phyloP scores from a whole-genome alignment of 2,888 invertebrate genomes.

The Encarsia formosa region DNA sequence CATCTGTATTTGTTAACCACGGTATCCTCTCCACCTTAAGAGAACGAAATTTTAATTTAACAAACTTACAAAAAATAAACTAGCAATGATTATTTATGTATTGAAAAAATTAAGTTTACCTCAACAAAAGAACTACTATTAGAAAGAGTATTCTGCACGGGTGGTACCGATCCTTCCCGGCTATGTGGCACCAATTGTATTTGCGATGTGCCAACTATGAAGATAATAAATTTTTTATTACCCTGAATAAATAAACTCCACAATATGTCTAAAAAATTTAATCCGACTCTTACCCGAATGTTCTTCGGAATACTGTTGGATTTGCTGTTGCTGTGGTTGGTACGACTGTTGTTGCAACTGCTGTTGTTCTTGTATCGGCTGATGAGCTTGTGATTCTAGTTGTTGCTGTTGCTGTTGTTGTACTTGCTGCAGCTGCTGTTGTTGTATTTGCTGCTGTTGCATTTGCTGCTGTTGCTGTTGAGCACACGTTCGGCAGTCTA shows the following conservation, averaged over 20 bases:
- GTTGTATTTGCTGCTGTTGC: too few relatives aligned
- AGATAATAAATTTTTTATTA: neutral
- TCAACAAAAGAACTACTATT: constrained; percentile 33
- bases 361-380: too few relatives aligned
- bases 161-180: constrained; percentile 45
- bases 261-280: neutral
- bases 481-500: constrained; percentile 17
- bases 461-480: too few relatives aligned
- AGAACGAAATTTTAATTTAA: too few relatives aligned
- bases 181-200: constrained; percentile 41
- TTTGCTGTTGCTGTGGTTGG: too few relatives aligned
- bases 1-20: constrained; percentile 47
- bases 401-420: too few relatives aligned
- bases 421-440: too few relatives aligned
- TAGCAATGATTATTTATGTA: neutral
- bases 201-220: constrained; percentile 21
- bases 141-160: constrained; percentile 33
- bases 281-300: constrained; percentile 22
- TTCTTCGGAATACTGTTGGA: constrained; percentile 20
- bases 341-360: too few relatives aligned
- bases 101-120: constrained; percentile 28
- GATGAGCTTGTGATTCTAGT: too few relatives aligned
- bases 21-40: constrained; percentile 44
- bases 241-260: neutral
- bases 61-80: neutral